phyloP scores from a whole-genome alignment of 1,140 invertebrate genomes.

The Neoseiulus cucumeris region DNA sequence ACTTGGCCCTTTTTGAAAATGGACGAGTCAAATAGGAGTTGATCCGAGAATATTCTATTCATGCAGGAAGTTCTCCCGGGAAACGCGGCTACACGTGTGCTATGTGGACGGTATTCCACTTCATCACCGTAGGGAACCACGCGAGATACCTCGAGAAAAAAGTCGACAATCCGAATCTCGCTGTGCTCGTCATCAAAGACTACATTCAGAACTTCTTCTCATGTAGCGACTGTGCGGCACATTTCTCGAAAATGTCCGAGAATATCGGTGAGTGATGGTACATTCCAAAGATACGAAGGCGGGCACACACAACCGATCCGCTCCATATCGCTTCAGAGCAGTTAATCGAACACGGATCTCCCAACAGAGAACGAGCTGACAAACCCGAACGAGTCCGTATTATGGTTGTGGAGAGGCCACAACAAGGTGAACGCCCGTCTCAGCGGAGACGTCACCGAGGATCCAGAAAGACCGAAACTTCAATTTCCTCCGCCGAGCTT shows the following conservation, averaged over 20 bases:
- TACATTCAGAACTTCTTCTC: conserved; percentile 87
- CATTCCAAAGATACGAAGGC: background rate
- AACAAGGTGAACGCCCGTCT: conserved; percentile 57
- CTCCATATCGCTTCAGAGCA: too few relatives aligned
- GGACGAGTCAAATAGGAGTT: too few relatives aligned
- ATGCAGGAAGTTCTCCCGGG: conserved; percentile 39
- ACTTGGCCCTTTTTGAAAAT: too few relatives aligned
- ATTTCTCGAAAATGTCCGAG: conserved; percentile 59
- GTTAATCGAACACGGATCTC: background rate
- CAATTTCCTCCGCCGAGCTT: conserved; percentile 15
- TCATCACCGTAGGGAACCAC: conserved; percentile 43
- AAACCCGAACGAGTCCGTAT: conserved; percentile 46
- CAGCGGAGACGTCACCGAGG: conserved; percentile 35
- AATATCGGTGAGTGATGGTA: conserved; percentile 30
- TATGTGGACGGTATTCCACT: conserved; percentile 84
- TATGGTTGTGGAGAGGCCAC: conserved; percentile 89
- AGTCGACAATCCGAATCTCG: conserved; percentile 24
- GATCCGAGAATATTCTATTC: too few relatives aligned
- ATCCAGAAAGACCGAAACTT: conserved; percentile 41
- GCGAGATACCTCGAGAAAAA: conserved; percentile 37
- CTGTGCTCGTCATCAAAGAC: conserved; percentile 42
- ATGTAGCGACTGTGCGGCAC: conserved; percentile 61
- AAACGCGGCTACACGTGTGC: conserved; percentile 78
- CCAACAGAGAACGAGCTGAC: conserved; percentile 38
- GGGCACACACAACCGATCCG: too few relatives aligned